Evolutionary conservation across 1,140 invertebrate species (phyloP).

Genomic region (Luehdorfia chinensis): DNA sequence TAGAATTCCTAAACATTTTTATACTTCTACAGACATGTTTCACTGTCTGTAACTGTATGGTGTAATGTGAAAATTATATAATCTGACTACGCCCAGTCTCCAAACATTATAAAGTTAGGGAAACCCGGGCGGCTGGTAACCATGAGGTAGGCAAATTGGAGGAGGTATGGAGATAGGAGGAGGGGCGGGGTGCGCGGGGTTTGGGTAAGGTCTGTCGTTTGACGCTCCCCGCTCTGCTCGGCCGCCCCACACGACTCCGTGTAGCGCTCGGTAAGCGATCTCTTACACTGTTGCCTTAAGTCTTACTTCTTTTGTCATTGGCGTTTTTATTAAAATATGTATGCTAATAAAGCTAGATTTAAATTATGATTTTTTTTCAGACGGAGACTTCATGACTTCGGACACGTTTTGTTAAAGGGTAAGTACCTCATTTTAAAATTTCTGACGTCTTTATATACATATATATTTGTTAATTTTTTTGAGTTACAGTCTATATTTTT

Average conservation of each 20-base stretch:
- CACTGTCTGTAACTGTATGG: no score
- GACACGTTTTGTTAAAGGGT: no score
- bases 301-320: conserved; percentile 13
- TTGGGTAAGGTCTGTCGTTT: conserved; percentile 35
- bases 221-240: conserved; percentile 51
- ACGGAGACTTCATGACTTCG: not conserved
- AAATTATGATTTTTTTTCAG: not conserved
- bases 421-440: no score
- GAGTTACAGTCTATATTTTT: no score
- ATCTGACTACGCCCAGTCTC: no score
- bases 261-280: conserved; percentile 38
- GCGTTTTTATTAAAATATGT: not conserved
- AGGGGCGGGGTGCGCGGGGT: conserved; percentile 28
- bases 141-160: conserved; percentile 34
- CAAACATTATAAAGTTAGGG: conserved; percentile 2
- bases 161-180: conserved; percentile 19
- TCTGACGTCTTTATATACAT: no score
- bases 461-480: no score
- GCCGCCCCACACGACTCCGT: conserved; percentile 34
- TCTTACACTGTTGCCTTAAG: conserved; percentile 32
- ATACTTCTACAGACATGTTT: no score
- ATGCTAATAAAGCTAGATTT: not conserved
- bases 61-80: no score
- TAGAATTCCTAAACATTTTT: no score
- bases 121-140: conserved; percentile 4